These are phyloP conservation scores for Oxyteleia sp. DNA, from an alignment of 2,888 invertebrate species.

Conservation along the genomic window DNA sequence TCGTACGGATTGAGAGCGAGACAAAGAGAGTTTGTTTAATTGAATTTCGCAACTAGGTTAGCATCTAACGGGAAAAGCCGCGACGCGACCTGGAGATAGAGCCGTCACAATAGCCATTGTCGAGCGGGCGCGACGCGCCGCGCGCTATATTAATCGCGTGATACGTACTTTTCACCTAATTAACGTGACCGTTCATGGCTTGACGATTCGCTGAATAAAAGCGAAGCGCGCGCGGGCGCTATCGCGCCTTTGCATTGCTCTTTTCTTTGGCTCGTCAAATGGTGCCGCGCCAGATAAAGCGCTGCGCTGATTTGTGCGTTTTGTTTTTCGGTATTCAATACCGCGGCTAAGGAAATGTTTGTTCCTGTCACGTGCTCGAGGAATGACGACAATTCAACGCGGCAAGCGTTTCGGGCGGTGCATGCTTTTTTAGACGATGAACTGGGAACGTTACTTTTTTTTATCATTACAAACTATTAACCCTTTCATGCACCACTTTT, in stretches of 20 bases:
- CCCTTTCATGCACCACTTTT: too few species aligned
- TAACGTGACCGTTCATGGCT: conserved; percentile 56
- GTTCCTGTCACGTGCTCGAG: background rate
- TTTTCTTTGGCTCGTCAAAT: conserved; percentile 36
- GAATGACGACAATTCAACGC: too few species aligned
- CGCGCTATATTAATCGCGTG: conserved; percentile 60
- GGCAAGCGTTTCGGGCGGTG: too few species aligned
- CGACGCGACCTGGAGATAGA: conserved; percentile 74
- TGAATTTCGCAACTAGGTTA: conserved; percentile 75
- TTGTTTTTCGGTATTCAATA: conserved; percentile 36
- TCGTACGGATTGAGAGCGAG: conserved; percentile 47
- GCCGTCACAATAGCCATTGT: conserved; percentile 69
- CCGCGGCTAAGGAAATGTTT: conserved; percentile 34
- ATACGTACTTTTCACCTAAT: conserved; percentile 71
- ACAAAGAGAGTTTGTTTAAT: conserved; percentile 65
- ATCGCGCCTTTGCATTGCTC: conserved; percentile 35
- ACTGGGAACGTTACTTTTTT: too few species aligned
- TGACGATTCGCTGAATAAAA: conserved; percentile 51
- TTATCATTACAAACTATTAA: too few species aligned
- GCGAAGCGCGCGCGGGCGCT: conserved; percentile 27
- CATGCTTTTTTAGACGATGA: too few species aligned
- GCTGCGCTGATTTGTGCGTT: conserved; percentile 28
- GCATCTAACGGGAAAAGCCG: conserved; percentile 80
- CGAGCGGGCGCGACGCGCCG: conserved; percentile 49
- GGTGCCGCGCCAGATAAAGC: conserved; percentile 35